Conservation (phyloP, 1,140 invertebrate species). For the Meloidogyne floridensis region DNA sequence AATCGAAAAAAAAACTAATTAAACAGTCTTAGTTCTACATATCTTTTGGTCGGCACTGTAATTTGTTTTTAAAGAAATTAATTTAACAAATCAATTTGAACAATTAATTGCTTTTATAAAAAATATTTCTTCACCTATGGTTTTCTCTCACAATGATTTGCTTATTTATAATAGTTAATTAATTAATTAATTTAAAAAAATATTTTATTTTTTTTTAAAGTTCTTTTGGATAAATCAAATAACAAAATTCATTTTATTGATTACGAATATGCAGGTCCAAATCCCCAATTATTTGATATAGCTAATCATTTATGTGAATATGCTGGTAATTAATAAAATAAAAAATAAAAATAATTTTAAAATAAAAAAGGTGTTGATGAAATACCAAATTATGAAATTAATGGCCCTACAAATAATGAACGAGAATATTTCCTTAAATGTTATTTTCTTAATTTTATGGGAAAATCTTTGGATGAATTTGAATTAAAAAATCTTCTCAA, state of each 20-base stretch:
- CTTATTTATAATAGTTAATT: constrained; percentile 81
- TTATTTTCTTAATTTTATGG: constrained; percentile 43
- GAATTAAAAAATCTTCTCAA: constrained; percentile 42
- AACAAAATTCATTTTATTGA: constrained; percentile 85
- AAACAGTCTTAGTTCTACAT: too few relatives aligned
- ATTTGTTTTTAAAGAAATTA: background rate
- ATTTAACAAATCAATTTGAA: constrained; percentile 26
- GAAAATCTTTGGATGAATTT: background rate
- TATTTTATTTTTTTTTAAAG: constrained; percentile 11
- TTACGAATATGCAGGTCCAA: constrained; percentile 91
- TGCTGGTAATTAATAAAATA: constrained; percentile 74
- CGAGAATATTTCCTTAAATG: constrained; percentile 47
- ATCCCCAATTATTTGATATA: constrained; percentile 94
- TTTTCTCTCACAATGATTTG: constrained; percentile 96
- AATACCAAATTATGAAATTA: constrained; percentile 55
- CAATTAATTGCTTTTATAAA: constrained; percentile 18
- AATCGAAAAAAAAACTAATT: too few relatives aligned
- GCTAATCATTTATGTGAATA: constrained; percentile 98
- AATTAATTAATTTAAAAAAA: background rate
- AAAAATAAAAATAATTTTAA: constrained; percentile 16
- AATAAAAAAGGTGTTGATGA: constrained; percentile 66
- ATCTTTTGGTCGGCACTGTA: too few relatives aligned
- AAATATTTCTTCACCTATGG: constrained; percentile 69
- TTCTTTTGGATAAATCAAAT: constrained; percentile 38
- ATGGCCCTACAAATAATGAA: constrained; percentile 47